Conservation (phyloP, 2,113 vertebrate species). For the Megalops atlanticus region DNA sequence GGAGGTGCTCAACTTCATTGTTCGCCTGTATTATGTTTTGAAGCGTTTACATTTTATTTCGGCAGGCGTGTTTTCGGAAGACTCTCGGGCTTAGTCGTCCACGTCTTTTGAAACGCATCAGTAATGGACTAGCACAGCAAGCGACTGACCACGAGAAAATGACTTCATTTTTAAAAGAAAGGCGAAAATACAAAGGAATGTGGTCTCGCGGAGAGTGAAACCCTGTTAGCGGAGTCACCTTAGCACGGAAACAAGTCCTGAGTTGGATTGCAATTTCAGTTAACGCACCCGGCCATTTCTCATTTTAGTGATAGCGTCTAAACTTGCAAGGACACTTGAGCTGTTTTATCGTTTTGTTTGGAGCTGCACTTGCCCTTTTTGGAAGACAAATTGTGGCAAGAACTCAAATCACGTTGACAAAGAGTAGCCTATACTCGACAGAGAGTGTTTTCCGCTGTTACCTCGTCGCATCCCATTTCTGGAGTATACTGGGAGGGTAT, state of each 20-base stretch:
- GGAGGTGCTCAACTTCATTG: neutral
- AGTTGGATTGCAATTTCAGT: neutral
- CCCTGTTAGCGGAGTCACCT: neutral
- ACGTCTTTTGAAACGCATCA: neutral
- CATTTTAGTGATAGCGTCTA: neutral
- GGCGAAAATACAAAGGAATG: conserved; percentile 29
- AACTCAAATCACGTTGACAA: neutral
- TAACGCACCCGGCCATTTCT: neutral
- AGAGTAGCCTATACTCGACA: no score
- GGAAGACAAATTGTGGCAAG: neutral
- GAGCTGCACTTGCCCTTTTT: neutral
- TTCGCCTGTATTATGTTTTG: neutral
- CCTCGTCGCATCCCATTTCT: neutral
- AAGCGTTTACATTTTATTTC: neutral
- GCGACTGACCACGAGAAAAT: neutral
- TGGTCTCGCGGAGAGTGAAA: neutral
- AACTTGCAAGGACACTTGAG: neutral
- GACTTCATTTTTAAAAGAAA: conserved; percentile 9
- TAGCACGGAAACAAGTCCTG: neutral
- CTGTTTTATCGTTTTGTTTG: neutral
- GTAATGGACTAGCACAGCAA: neutral
- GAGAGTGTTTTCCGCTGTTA: no score
- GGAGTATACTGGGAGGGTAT: neutral
- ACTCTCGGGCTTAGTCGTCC: neutral
- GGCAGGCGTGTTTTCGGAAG: conserved; percentile 2